Conservation (phyloP, 2,888 invertebrate genomes). For the Nematopogon swammerdamellus region DNA sequence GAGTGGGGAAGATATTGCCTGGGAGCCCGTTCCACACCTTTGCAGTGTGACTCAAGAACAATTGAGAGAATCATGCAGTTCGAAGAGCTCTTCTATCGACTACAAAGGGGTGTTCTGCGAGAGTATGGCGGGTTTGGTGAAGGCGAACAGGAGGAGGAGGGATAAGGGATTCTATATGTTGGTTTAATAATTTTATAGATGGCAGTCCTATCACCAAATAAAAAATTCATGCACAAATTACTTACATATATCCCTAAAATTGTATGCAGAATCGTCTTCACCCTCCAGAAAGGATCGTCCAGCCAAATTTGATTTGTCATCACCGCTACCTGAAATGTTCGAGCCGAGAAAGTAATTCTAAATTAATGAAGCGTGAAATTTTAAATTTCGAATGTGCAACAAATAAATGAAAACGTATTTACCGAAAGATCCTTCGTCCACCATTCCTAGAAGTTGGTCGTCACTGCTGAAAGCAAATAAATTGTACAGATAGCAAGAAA, state of each 20-base stretch:
- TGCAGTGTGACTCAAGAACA: too few relatives aligned
- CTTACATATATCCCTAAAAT: slow-evolving; percentile 41
- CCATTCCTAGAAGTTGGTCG: slow-evolving; percentile 43
- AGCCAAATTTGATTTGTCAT: slow-evolving; percentile 50
- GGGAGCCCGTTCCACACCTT: too few relatives aligned
- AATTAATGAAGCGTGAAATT: slow-evolving; percentile 5
- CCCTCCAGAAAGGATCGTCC: slow-evolving; percentile 54
- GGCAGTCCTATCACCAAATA: slow-evolving; percentile 1
- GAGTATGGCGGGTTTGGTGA: too few relatives aligned
- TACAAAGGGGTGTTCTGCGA: too few relatives aligned
- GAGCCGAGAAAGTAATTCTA: slow-evolving; percentile 12
- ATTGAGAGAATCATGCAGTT: too few relatives aligned
- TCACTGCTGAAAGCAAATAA: slow-evolving; percentile 40
- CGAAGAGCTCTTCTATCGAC: too few relatives aligned
- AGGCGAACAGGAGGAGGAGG: too few relatives aligned
- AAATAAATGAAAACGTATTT: slow-evolving; percentile 15
- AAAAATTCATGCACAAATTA: slow-evolving; percentile 8
- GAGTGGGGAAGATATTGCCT: too few relatives aligned
- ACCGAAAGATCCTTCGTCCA: slow-evolving; percentile 42
- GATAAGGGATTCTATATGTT: too few relatives aligned
- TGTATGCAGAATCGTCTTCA: slow-evolving; percentile 32
- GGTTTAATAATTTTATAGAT: slow-evolving; percentile 3
- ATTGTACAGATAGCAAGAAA: neutral
- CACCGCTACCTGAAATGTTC: slow-evolving; percentile 33
- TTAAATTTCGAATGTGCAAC: too few relatives aligned